phyloP scores from a whole-genome alignment of 2,797 vertebrate species.

The Ibycter americanus region DNA sequence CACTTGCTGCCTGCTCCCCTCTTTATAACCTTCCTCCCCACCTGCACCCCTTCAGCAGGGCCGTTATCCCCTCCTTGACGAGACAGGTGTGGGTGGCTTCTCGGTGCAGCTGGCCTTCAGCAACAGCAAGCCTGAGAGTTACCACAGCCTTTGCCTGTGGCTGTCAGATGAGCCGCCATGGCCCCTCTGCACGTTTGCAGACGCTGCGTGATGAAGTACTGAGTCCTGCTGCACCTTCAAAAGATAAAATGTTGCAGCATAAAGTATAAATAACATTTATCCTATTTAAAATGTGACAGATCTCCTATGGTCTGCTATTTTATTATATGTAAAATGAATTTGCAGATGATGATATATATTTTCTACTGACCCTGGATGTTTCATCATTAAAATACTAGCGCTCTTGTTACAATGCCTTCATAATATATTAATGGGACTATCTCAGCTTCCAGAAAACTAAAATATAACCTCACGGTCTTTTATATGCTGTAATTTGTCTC shows the following conservation, averaged over 20 bases:
- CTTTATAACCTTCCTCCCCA: neutral
- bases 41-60: neutral
- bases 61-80: neutral
- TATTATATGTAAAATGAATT: neutral
- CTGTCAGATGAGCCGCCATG: neutral
- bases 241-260: neutral
- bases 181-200: neutral
- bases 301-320: neutral
- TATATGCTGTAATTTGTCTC: neutral
- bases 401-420: neutral
- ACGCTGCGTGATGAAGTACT: neutral
- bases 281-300: constrained; percentile 2
- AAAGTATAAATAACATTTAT: constrained; percentile 38
- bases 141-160: neutral
- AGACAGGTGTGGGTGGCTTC: neutral
- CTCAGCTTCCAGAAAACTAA: constrained; percentile 11
- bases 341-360: neutral
- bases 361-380: constrained; percentile 11
- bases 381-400: constrained; percentile 16
- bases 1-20: accelerated
- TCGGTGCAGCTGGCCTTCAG: neutral
- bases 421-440: neutral
- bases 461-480: constrained; percentile 1
- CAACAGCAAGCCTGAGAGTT: neutral
- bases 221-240: neutral